Base-by-base conservation (phyloP, 2,113 vertebrate species). In the Craseonycteris thonglongyai region DNA sequence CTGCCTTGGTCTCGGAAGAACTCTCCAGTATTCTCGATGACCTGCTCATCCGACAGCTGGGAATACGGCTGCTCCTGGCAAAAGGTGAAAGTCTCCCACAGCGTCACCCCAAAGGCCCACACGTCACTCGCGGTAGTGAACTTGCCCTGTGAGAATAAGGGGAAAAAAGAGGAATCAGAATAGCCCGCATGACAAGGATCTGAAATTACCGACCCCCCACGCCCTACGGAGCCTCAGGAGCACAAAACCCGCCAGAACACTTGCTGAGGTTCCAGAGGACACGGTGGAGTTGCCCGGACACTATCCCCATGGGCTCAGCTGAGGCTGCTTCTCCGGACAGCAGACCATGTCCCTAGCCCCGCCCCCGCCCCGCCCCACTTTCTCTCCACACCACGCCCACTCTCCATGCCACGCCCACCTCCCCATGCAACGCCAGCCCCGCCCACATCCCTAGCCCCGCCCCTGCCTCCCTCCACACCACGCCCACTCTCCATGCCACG, bases 11-110 rank as follows among this genome's bases (percentile, higher is more conserved):
- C 99, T 91, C 99, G 98, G 98, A 99, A 99, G 96, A 99, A 99
- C 97, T 99, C 99, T 7, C 99, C 99, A 0, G 99, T 99, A 97
- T 99, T 99, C 95, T 99, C 99, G 0, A 99, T 99, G 96, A 99
- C 99, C 97, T 99, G 99, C 91, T 99, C 99, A 0, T 99, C 99
- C 0, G 99, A 99, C 66, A 99, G 97, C 92, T 99, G 99, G 26
- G 98, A 99, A 95, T 99, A 99, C 0, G 99, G 99, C 97, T 99
- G 99, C 97, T 99, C 98, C 92, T 98, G 98, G 96, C 99, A 99
- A 75, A 99, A 99, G 0, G 99, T 99, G 97, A 99, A 98, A 28
- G 99, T 99, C 98, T 99, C 99, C 99, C 99, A 99, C 79, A 99
- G 97, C 0, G 99, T 99, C 96, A 99, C 99, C 0, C 99, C 99